These are phyloP conservation scores for Dynastes tityus DNA, from an alignment of 2,888 invertebrate species.

Conservation along the genomic window DNA sequence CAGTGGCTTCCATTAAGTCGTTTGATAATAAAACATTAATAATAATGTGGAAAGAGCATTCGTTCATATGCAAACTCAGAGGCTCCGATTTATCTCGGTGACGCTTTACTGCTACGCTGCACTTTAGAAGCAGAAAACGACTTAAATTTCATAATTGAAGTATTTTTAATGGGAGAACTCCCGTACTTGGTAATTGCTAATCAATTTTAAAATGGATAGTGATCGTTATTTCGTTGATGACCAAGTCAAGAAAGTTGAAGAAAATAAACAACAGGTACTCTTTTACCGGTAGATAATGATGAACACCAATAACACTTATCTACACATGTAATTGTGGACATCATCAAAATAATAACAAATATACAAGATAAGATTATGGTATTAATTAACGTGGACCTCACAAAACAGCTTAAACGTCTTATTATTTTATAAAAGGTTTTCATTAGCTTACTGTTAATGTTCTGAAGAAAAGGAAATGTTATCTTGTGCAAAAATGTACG, in stretches of 20 bases:
- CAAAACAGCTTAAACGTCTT: too few relatives aligned
- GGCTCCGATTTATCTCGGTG: conserved; percentile 7
- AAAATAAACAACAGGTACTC: not conserved
- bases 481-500: too few relatives aligned
- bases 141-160: conserved; percentile 39
- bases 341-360: not conserved
- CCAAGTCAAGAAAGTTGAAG: conserved; percentile 7
- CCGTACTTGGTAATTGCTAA: conserved; percentile 43
- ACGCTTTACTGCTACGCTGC: not conserved
- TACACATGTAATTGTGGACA: not conserved
- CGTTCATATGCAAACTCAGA: conserved; percentile 19
- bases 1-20: conserved; percentile 39
- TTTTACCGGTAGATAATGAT: conserved; percentile 7
- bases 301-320: not conserved
- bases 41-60: conserved; percentile 36
- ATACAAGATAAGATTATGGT: not conserved
- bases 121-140: not conserved
- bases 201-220: conserved; percentile 34
- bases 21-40: conserved; percentile 51
- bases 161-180: conserved; percentile 29
- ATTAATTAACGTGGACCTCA: not conserved
- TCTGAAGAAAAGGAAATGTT: too few relatives aligned
- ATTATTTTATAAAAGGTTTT: too few relatives aligned
- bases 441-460: too few relatives aligned
- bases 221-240: conserved; percentile 21